These are phyloP conservation scores for Potamarius usumacintae DNA, from an alignment of 2,113 vertebrate genomes.

Conservation along the genomic window DNA sequence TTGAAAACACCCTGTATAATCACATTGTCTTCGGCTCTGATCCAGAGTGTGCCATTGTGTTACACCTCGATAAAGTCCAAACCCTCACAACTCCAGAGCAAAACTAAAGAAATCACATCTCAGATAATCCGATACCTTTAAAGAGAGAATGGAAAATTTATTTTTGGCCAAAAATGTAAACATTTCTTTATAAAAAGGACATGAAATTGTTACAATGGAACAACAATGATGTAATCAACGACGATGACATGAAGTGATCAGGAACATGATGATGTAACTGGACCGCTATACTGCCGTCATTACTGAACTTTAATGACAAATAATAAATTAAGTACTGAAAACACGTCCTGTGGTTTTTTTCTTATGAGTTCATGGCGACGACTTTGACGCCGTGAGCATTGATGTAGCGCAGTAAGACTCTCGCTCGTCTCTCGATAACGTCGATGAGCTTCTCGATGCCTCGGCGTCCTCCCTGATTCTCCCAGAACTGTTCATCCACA, in stretches of 20 bases:
- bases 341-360: neutral
- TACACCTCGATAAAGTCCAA: neutral
- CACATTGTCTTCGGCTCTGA: too few species aligned
- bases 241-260: too few species aligned
- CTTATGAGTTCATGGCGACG: conserved; percentile 81
- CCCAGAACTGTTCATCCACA: conserved; percentile 91
- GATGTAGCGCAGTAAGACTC: conserved; percentile 89
- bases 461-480: conserved; percentile 90
- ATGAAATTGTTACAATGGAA: neutral
- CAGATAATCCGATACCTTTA: neutral
- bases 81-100: neutral
- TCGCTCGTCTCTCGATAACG: conserved; percentile 85
- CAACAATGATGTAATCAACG: too few species aligned
- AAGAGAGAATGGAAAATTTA: neutral
- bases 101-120: neutral
- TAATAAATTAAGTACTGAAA: neutral
- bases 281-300: neutral
- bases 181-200: neutral
- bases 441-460: conserved; percentile 96
- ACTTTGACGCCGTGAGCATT: conserved; percentile 86
- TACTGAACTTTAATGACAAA: neutral
- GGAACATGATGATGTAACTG: neutral
- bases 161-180: neutral
- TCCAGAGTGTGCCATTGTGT: too few species aligned
- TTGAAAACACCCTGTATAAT: too few species aligned